Percentiles rank a stretch among this genome's conserved stretches.
phyloP scores from a whole-genome alignment of 2,888 invertebrate species.

The Athalia circularis region DNA sequence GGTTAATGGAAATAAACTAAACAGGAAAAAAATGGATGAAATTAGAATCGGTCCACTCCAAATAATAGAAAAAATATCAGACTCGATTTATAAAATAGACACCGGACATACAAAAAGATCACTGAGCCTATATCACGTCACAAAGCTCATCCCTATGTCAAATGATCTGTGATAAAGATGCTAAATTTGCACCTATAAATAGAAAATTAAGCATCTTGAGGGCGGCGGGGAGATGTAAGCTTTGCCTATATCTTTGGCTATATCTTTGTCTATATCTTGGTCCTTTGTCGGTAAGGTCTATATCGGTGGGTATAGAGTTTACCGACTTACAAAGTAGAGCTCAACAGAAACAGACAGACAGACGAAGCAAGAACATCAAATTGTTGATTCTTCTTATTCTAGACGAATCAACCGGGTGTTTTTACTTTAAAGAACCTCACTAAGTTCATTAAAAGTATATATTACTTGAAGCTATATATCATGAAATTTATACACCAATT shows the following conservation, averaged over 20 bases:
- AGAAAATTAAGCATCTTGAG: no score
- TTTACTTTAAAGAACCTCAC: neutral
- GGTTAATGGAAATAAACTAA: constrained; percentile 14
- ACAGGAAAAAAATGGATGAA: constrained; percentile 7
- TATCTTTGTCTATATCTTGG: neutral
- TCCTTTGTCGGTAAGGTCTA: no score
- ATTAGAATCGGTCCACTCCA: constrained; percentile 7
- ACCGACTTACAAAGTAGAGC: no score
- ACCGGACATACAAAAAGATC: constrained; percentile 17
- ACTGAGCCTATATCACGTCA: constrained; percentile 17
- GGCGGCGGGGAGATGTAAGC: neutral
- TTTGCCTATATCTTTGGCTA: constrained; percentile 14
- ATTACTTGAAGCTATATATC: no score
- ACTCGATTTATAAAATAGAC: constrained; percentile 6
- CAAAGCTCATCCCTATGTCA: constrained; percentile 14
- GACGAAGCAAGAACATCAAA: no score
- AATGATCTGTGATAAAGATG: no score
- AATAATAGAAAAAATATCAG: constrained; percentile 12
- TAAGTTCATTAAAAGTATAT: neutral
- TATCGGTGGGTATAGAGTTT: no score
- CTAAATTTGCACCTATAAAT: no score
- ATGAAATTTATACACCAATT: no score
- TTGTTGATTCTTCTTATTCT: neutral
- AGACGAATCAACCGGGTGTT: neutral
- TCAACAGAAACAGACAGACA: no score